Conservation (phyloP, 2,888 invertebrate genomes). For the Melikaiella ostensackeni region DNA sequence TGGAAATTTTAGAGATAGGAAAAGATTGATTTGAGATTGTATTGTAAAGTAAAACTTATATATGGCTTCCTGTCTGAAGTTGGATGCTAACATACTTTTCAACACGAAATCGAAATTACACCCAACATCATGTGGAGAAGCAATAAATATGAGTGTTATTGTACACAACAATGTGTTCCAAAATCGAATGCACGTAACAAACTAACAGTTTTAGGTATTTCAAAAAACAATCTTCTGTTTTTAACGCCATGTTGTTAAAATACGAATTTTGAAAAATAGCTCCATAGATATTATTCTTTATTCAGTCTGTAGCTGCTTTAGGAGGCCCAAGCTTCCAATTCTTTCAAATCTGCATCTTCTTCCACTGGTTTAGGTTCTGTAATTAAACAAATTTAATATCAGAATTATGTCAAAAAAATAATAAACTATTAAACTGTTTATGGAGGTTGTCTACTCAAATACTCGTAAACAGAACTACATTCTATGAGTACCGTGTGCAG, state of each 20-base stretch:
- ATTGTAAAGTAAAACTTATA: background rate
- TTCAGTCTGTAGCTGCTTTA: slow-evolving; percentile 74
- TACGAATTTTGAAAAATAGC: background rate
- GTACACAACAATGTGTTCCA: background rate
- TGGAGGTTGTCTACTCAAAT: background rate
- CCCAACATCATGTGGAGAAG: background rate
- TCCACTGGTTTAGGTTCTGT: slow-evolving; percentile 80
- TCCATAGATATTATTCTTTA: slow-evolving; percentile 6
- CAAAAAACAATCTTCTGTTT: background rate
- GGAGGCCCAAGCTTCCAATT: slow-evolving; percentile 87
- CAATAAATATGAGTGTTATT: background rate
- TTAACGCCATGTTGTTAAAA: background rate
- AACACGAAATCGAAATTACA: background rate
- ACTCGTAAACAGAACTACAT: background rate
- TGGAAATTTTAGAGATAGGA: background rate
- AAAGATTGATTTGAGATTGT: background rate
- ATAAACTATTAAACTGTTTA: background rate
- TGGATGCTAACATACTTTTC: background rate
- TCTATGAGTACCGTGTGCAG: background rate
- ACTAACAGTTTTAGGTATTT: background rate
- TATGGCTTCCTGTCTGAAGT: background rate
- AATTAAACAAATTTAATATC: slow-evolving; percentile 61
- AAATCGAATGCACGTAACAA: background rate
- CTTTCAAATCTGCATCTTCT: slow-evolving; percentile 87
- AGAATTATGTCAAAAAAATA: background rate